These are phyloP conservation scores for Musca vetustissima DNA, from an alignment of 1,140 invertebrate species.

Conservation along the genomic window DNA sequence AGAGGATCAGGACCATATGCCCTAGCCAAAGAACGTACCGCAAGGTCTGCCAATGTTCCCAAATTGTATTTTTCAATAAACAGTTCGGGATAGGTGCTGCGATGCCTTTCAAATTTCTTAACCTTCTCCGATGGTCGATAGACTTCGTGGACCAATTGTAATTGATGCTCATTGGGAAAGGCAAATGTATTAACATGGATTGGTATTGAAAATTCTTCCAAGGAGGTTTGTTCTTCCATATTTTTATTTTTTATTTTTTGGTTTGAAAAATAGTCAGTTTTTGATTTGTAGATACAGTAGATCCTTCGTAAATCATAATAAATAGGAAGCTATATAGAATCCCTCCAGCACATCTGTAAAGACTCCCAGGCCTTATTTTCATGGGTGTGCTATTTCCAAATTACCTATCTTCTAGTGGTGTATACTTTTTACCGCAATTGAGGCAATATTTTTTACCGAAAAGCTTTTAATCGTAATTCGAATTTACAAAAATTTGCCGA, in stretches of 20 bases:
- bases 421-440: slow-evolving; percentile 32
- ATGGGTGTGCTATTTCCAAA: no score
- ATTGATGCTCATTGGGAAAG: slow-evolving; percentile 38
- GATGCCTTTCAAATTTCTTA: slow-evolving; percentile 32
- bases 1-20: slow-evolving; percentile 24
- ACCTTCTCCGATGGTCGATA: slow-evolving; percentile 33
- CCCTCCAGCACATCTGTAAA: no score
- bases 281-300: no score
- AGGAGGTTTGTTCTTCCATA: slow-evolving; percentile 16
- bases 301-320: no score
- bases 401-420: slow-evolving; percentile 30
- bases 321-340: no score
- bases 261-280: no score
- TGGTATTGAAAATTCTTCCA: slow-evolving; percentile 30
- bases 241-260: no score
- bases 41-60: slow-evolving; percentile 38
- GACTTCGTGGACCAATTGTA: slow-evolving; percentile 34
- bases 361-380: no score
- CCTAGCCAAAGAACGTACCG: slow-evolving; percentile 36
- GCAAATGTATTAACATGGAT: slow-evolving; percentile 31
- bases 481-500: slow-evolving; percentile 26
- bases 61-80: slow-evolving; percentile 36
- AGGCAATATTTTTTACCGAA: slow-evolving; percentile 35
- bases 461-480: slow-evolving; percentile 35
- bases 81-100: slow-evolving; percentile 35